These are phyloP conservation scores for Pogonomyrmex californicus DNA, from an alignment of 1,140 invertebrate genomes.

Conservation along the genomic window DNA sequence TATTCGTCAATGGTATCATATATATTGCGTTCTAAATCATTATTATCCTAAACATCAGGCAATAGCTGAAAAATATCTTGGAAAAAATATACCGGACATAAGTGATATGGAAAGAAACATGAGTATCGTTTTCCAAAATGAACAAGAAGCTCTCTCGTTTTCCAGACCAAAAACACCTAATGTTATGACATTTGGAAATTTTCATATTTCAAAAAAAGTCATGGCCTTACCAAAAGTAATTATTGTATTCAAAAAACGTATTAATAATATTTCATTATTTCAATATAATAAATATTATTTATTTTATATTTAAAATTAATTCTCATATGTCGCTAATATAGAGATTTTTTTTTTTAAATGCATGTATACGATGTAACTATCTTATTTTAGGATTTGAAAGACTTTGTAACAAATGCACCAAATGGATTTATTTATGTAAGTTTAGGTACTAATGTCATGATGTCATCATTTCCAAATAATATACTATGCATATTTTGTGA, in stretches of 20 bases:
- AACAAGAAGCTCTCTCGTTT: constrained; percentile 87
- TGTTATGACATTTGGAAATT: constrained; percentile 86
- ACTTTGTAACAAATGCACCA: constrained; percentile 83
- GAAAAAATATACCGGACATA: constrained; percentile 70
- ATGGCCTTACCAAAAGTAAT: constrained; percentile 76
- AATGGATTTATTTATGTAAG: constrained; percentile 89
- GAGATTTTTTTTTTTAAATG: not conserved
- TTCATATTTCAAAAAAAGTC: constrained; percentile 81
- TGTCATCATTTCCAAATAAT: constrained; percentile 73
- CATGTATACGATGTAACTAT: not conserved
- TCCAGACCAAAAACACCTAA: constrained; percentile 87
- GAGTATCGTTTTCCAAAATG: constrained; percentile 87
- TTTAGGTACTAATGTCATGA: constrained; percentile 86
- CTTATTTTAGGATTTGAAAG: constrained; percentile 82
- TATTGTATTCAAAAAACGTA: constrained; percentile 17
- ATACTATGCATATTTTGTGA: constrained; percentile 82
- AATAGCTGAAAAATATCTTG: constrained; percentile 82
- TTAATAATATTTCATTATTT: not conserved
- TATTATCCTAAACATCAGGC: constrained; percentile 79
- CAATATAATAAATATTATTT: not conserved
- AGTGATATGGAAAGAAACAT: constrained; percentile 79
- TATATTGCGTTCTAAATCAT: not conserved
- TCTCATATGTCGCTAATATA: not conserved
- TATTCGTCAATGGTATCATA: constrained; percentile 20
- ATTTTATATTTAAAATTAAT: not conserved